phyloP scores from a whole-genome alignment of 2,113 vertebrate genomes.

The Catharus bicknelli region DNA sequence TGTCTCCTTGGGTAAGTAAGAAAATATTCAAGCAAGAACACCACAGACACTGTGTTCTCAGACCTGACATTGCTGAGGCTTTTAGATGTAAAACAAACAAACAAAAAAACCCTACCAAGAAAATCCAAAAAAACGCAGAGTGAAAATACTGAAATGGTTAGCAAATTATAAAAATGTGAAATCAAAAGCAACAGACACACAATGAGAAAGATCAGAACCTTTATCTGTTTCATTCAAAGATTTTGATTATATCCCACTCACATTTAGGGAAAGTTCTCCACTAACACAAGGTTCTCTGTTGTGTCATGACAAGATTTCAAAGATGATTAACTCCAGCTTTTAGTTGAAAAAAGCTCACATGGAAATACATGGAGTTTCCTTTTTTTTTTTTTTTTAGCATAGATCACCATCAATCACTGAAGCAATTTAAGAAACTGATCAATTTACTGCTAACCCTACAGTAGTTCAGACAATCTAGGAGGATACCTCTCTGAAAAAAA shows the following conservation, averaged over 20 bases:
- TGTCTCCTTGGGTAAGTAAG: not conserved
- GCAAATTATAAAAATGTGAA: not conserved
- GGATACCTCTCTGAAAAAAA: not conserved
- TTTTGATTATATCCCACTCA: not conserved
- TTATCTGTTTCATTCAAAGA: not conserved
- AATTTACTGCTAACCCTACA: not conserved
- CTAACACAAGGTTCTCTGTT: not conserved
- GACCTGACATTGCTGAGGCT: not conserved
- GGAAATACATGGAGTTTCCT: not conserved
- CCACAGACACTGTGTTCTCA: not conserved
- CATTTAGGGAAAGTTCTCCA: not conserved
- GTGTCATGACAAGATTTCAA: not conserved
- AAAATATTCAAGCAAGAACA: not conserved
- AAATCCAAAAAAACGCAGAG: fast-evolving
- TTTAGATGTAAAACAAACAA: not conserved
- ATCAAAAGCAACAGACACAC: not conserved
- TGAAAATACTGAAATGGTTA: not conserved
- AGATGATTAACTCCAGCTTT: not conserved
- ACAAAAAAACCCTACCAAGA: fast-evolving
- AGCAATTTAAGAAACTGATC: not conserved
- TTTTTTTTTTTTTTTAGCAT: not conserved
- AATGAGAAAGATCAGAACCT: not conserved
- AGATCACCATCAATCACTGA: not conserved
- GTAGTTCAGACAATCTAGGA: not conserved
- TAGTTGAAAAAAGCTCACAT: not conserved